phyloP scores from a whole-genome alignment of 2,113 vertebrate genomes.

The Gymnogyps californianus region DNA sequence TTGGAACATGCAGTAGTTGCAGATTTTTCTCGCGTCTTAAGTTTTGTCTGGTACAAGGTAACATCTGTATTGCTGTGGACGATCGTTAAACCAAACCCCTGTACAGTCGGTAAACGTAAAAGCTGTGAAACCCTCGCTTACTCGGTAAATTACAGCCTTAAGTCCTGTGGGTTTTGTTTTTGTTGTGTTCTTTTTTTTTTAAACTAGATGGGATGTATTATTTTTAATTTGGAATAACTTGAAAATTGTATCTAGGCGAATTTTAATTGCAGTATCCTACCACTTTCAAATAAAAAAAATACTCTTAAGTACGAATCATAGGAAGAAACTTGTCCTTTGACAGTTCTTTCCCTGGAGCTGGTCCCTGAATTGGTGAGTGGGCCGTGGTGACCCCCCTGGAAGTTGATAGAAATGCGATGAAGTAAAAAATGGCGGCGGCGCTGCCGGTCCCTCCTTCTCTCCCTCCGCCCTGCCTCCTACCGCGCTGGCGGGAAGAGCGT shows the following conservation, averaged over 20 bases:
- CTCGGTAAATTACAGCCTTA: accelerated
- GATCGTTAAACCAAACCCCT: not conserved
- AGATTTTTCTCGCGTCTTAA: not conserved
- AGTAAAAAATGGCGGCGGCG: accelerated
- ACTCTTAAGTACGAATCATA: accelerated
- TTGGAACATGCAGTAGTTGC: not conserved
- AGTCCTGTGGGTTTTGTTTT: accelerated
- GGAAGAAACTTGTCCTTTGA: not conserved
- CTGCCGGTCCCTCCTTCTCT: too few species aligned
- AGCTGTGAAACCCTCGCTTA: accelerated
- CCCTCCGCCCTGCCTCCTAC: too few species aligned
- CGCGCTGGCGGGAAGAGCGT: not conserved
- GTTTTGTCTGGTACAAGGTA: too few species aligned
- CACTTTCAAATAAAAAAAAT: not conserved
- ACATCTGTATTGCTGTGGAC: accelerated
- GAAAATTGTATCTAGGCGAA: not conserved
- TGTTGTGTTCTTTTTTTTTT: not conserved
- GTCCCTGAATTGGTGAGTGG: not conserved
- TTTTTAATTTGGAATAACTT: not conserved
- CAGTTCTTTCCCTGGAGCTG: not conserved
- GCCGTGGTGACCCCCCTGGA: accelerated
- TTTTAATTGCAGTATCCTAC: not conserved
- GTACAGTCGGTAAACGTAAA: too few species aligned
- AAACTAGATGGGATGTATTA: accelerated
- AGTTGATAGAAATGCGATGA: accelerated